Base-by-base conservation (phyloP, 2,797 vertebrate species). In the Mus minutoides region DNA sequence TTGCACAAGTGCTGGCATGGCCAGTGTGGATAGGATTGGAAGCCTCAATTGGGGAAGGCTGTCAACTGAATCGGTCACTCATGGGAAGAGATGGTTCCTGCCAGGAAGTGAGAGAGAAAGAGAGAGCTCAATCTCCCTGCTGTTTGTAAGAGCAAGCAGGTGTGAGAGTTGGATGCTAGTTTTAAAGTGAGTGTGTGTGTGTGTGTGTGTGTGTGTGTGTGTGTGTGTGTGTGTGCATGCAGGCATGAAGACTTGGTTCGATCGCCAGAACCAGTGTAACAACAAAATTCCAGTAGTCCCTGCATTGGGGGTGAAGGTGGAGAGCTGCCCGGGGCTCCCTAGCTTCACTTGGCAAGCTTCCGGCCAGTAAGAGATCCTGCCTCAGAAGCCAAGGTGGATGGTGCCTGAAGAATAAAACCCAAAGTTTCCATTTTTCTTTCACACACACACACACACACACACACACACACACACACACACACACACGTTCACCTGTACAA, bases 1-100 rank as follows among this genome's bases (percentile, higher is more conserved):
- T 97, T 97, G 95, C 95, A 95, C 98, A 98, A 98, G 98, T 98
- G 98, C 97, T 96, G 87, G 97, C 97, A 97, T 97, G 95, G 93
- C 95, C 92, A 92, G 91, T 90, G 96, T 96, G 97, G 95, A 97
- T 96, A 96, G 97, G 94, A 96, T 97, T 96, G 78, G 94, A 98
- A 96, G 90, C 78, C 60, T 26, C 94, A 97, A 77, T n/a, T 96
- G 95, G 71, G 97, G 94, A 97, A 98, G 94, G 94, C 96, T 97
- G 97, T 97, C 97, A 96, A 97, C 95, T 95, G 97, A 97, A 96
- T 96, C 95, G 90, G 97, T 97, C 97, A 97, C 97, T 97, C 95
- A 64, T 88, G 87, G 94, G 97, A 67, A 75, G 95, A 37, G 69
- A 82, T 10, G 3, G 7, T 40, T 76, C 69, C 73, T 34, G 29